phyloP scores from a whole-genome alignment of 2,888 invertebrate genomes.

The Machimus rusticus region DNA sequence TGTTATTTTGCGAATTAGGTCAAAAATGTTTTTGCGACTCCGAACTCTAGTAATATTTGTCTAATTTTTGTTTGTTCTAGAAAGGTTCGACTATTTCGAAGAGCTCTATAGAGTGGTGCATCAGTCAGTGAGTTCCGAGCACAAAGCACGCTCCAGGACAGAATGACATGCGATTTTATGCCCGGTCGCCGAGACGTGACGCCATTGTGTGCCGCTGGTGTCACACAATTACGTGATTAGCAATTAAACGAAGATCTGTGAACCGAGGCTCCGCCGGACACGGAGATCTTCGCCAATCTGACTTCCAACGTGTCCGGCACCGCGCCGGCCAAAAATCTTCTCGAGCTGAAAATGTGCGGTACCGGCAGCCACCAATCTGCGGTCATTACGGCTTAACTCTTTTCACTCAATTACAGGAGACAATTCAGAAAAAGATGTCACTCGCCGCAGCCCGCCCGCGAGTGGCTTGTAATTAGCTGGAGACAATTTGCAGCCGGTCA shows the following conservation, averaged over 20 bases:
- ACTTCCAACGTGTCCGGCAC: neutral
- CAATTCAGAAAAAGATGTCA: conserved; percentile 32
- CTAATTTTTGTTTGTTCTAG: neutral
- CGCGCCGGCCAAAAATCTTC: neutral
- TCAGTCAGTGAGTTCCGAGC: neutral
- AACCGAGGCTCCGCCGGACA: neutral
- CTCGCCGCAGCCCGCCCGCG: neutral
- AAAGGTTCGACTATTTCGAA: neutral
- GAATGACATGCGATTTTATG: neutral
- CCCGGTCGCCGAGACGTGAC: neutral
- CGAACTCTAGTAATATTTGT: neutral
- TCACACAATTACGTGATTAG: conserved; percentile 25
- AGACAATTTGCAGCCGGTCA: conserved; percentile 1
- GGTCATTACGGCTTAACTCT: conserved; percentile 37
- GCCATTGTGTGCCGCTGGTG: neutral
- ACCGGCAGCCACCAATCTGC: conserved; percentile 6
- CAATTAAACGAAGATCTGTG: conserved; percentile 13
- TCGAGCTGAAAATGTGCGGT: neutral
- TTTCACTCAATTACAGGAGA: conserved; percentile 36
- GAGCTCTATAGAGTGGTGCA: neutral
- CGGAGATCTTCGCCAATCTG: neutral
- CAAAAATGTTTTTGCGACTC: no score
- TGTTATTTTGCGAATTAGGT: neutral
- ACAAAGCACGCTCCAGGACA: neutral
- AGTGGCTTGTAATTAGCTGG: conserved; percentile 29